A percentile compares a stretch with the other conserved stretches of the same genome.
phyloP scores from a whole-genome alignment of 2,113 vertebrate species.

The Sceloporus tristichus region DNA sequence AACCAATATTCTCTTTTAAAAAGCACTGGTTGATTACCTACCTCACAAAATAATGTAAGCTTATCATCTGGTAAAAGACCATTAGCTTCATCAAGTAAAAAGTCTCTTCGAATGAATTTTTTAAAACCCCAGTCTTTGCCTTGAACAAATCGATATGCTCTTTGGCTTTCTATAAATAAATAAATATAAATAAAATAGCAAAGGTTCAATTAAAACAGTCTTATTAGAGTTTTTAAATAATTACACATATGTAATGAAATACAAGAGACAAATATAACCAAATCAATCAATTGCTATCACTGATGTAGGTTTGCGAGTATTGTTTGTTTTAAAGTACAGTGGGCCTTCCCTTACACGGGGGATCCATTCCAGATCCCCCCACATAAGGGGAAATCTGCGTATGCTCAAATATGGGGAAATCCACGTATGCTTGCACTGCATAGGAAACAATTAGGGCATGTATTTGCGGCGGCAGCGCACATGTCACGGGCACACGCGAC shows the following conservation, averaged over 20 bases:
- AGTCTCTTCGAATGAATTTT: slow-evolving; percentile 98
- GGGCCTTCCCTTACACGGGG: too few relatives aligned
- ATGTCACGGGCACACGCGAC: too few relatives aligned
- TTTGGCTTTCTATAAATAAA: slow-evolving; percentile 94
- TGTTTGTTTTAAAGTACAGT: neutral
- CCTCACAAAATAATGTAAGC: slow-evolving; percentile 98
- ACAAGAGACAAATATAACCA: neutral
- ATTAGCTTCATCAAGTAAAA: slow-evolving; percentile 98
- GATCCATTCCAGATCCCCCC: too few relatives aligned
- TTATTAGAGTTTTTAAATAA: slow-evolving; percentile 12
- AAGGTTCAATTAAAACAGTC: slow-evolving; percentile 30
- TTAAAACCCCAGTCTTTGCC: slow-evolving; percentile 99
- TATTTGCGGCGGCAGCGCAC: too few relatives aligned
- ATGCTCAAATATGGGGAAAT: too few relatives aligned
- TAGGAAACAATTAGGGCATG: too few relatives aligned
- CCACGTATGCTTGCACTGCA: too few relatives aligned
- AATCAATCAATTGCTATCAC: slow-evolving; percentile 5
- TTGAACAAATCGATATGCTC: slow-evolving; percentile 99
- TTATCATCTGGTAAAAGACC: slow-evolving; percentile 98
- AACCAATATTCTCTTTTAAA: slow-evolving; percentile 42
- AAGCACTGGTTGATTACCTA: slow-evolving; percentile 69
- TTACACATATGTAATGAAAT: slow-evolving; percentile 17
- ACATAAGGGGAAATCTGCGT: too few relatives aligned
- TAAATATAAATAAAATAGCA: slow-evolving; percentile 50
- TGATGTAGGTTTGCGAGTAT: slow-evolving; percentile 1